Conservation (phyloP, 2,888 invertebrate species). For the Drosophila yooni region DNA sequence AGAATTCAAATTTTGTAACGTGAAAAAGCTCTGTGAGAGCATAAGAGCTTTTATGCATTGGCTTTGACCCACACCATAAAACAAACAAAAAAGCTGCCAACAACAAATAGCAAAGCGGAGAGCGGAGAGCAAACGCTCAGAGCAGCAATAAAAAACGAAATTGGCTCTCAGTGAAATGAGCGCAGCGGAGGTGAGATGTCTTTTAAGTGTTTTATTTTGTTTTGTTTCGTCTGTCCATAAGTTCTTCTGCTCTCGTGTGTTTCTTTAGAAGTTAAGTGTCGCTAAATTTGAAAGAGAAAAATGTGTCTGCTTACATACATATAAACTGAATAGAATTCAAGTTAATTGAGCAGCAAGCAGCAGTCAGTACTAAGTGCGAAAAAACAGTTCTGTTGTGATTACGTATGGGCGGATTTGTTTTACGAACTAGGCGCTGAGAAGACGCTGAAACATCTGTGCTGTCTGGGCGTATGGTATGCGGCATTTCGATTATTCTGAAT, state of each 20-base stretch:
- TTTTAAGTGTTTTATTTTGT: background rate
- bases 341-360: background rate
- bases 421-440: background rate
- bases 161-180: slow-evolving; percentile 48
- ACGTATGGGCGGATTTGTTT: slow-evolving; percentile 7
- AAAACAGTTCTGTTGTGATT: slow-evolving; percentile 7
- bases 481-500: background rate
- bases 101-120: slow-evolving; percentile 31
- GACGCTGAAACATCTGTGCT: background rate
- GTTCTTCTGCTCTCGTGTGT: slow-evolving; percentile 2
- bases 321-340: slow-evolving; percentile 13
- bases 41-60: slow-evolving; percentile 27
- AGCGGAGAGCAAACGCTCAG: background rate
- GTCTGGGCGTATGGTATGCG: slow-evolving; percentile 21
- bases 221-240: slow-evolving; percentile 1
- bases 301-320: slow-evolving; percentile 1
- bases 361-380: background rate
- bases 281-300: slow-evolving; percentile 9
- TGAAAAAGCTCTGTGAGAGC: slow-evolving; percentile 33
- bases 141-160: background rate
- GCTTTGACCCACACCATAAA: background rate
- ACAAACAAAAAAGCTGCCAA: slow-evolving; percentile 1
- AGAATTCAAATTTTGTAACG: slow-evolving; percentile 45
- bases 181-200: slow-evolving; percentile 56
- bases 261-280: slow-evolving; percentile 17